phyloP scores from a whole-genome alignment of 2,888 invertebrate genomes.

The Fragum whitleyi region DNA sequence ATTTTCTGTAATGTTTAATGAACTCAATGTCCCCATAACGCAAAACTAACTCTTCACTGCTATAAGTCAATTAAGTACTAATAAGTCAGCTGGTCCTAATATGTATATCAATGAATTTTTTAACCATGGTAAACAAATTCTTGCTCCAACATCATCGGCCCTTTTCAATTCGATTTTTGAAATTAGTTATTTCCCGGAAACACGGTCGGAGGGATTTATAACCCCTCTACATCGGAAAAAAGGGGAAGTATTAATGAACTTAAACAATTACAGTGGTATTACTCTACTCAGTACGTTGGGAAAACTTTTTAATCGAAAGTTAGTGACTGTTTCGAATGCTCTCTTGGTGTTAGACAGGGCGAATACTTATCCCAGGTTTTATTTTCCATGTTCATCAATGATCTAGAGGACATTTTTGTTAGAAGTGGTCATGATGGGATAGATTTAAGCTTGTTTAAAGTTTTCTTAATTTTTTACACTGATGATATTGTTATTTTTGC shows the following conservation, averaged over 20 bases:
- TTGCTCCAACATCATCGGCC: background rate
- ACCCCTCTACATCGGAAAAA: conserved; percentile 1
- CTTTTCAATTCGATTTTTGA: conserved; percentile 14
- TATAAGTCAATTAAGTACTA: conserved; percentile 15
- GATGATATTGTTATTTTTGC: conserved; percentile 42
- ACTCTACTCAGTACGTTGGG: conserved; percentile 9
- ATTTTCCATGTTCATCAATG: conserved; percentile 40
- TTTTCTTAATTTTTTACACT: conserved; percentile 37
- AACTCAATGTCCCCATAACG: conserved; percentile 5
- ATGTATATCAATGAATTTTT: conserved; percentile 11
- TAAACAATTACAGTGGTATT: background rate
- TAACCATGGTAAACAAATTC: conserved; percentile 4
- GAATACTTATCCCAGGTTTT: conserved; percentile 44
- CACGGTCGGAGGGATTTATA: conserved; percentile 21
- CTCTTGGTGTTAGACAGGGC: conserved; percentile 32
- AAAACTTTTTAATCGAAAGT: conserved; percentile 10
- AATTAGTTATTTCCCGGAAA: conserved; percentile 20
- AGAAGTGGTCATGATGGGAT: conserved; percentile 13
- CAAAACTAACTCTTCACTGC: background rate
- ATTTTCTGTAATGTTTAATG: conserved; percentile 13
- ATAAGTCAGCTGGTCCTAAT: conserved; percentile 11
- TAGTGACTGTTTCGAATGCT: conserved; percentile 27
- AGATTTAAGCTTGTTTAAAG: conserved; percentile 29
- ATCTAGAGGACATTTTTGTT: conserved; percentile 26
- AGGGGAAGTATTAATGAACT: conserved; percentile 3